A percentile compares a stretch with the other conserved stretches of the same genome.
phyloP scores from a whole-genome alignment of 2,888 invertebrate genomes.

The Sipha maydis region DNA sequence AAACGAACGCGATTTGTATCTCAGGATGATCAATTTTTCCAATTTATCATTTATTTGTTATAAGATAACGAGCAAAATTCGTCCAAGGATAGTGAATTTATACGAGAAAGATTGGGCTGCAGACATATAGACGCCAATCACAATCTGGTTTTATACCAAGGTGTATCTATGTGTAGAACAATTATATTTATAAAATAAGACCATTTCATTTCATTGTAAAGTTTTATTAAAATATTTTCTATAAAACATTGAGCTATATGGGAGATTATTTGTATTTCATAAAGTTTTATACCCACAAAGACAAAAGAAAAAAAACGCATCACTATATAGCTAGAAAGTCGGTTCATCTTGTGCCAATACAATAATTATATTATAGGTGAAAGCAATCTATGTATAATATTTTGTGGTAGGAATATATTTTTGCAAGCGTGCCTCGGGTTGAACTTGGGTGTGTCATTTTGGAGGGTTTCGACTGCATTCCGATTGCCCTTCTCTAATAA shows the following conservation, averaged over 20 bases:
- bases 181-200: background rate
- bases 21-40: background rate
- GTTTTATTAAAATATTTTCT: background rate
- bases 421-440: slow-evolving; percentile 55
- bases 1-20: background rate
- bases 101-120: background rate
- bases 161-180: background rate
- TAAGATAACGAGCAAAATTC: background rate
- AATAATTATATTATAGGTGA: slow-evolving; percentile 60
- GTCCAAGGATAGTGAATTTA: slow-evolving; percentile 9
- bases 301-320: slow-evolving; percentile 20
- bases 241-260: background rate
- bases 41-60: background rate
- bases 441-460: slow-evolving; percentile 59
- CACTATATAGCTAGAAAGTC: slow-evolving; percentile 59
- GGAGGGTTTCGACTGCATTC: slow-evolving; percentile 51
- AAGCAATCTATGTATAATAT: slow-evolving; percentile 55
- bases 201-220: too few relatives aligned
- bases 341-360: slow-evolving; percentile 60
- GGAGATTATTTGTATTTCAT: slow-evolving; percentile 3
- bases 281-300: slow-evolving; percentile 9
- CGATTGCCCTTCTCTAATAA: slow-evolving; percentile 55
- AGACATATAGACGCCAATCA: background rate
- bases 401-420: slow-evolving; percentile 57
- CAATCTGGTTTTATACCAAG: background rate